These are phyloP conservation scores for Dichetophora obliterata DNA, from an alignment of 2,888 invertebrate genomes.

Conservation along the genomic window DNA sequence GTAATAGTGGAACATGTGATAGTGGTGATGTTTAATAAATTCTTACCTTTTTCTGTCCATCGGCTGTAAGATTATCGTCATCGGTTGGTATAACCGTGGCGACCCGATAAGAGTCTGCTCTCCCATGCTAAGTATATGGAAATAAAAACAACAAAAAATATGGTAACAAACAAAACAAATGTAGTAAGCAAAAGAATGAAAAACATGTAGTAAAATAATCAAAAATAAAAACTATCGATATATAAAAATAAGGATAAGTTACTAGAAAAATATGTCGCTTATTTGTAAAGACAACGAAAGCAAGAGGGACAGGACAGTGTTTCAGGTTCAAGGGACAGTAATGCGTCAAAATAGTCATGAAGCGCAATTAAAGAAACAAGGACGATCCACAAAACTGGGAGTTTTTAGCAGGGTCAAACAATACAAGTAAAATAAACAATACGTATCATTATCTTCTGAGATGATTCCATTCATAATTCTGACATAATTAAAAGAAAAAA, in stretches of 20 bases:
- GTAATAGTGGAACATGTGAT: not conserved
- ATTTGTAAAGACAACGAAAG: conserved; percentile 5
- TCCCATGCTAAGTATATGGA: conserved; percentile 82
- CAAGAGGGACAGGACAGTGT: not conserved
- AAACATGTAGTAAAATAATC: conserved; percentile 25
- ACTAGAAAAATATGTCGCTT: not conserved
- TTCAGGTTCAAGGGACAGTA: not conserved
- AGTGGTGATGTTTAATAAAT: not conserved
- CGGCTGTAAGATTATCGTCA: conserved; percentile 96
- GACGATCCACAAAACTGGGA: not conserved
- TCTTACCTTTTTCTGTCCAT: conserved; percentile 90
- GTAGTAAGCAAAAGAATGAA: not conserved
- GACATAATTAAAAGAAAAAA: too few species aligned
- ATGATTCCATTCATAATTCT: too few species aligned
- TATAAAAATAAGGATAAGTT: not conserved
- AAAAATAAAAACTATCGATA: conserved; percentile 13
- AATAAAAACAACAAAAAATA: conserved; percentile 32
- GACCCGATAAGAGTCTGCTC: conserved; percentile 97
- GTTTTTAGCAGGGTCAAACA: not conserved
- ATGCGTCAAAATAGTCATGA: conserved; percentile 13
- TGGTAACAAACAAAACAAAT: conserved; percentile 25
- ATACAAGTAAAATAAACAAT: not conserved
- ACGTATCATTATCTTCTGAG: too few species aligned
- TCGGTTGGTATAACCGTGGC: conserved; percentile 92
- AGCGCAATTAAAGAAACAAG: not conserved